phyloP scores from a whole-genome alignment of 1,140 invertebrate species.

The Calycopis cecrops region DNA sequence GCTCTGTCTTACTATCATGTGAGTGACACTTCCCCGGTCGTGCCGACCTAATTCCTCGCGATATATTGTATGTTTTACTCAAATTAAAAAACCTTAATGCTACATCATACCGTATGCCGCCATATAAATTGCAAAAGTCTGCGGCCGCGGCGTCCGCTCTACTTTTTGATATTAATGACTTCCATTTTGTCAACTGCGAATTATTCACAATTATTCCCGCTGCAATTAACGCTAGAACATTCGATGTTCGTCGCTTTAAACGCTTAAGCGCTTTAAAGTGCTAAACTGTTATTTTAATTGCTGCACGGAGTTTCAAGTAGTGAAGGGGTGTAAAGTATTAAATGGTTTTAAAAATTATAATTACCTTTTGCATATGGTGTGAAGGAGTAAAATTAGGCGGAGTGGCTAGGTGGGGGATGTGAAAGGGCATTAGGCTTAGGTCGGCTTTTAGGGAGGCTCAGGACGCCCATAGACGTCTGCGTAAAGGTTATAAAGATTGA shows the following conservation, averaged over 20 bases:
- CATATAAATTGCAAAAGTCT: slow-evolving; percentile 61
- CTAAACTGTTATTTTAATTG: slow-evolving; percentile 11
- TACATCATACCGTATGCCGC: slow-evolving; percentile 16
- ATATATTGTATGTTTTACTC: no score
- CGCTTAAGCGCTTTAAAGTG: slow-evolving; percentile 11
- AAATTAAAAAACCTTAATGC: no score
- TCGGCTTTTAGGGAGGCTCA: no score
- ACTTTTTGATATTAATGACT: slow-evolving; percentile 43
- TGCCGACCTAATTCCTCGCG: no score
- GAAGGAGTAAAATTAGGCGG: no score
- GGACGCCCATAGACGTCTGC: no score
- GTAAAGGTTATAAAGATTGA: no score
- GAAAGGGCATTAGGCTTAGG: no score
- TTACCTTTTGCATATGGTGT: not conserved
- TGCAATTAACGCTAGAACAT: slow-evolving; percentile 18
- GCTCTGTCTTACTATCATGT: no score
- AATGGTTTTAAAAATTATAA: not conserved
- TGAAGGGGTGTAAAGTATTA: not conserved
- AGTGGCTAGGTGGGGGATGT: no score
- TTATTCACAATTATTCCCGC: slow-evolving; percentile 26
- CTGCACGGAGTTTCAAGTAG: not conserved
- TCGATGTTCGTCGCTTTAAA: slow-evolving; percentile 9
- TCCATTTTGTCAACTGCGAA: slow-evolving; percentile 43
- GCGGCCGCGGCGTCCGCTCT: slow-evolving; percentile 30
- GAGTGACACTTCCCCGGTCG: no score